A percentile compares a stretch with the other conserved stretches of the same genome.
Evolutionary conservation across 1,140 invertebrate genomes (phyloP).

Genomic region (Batillaria attramentaria): DNA sequence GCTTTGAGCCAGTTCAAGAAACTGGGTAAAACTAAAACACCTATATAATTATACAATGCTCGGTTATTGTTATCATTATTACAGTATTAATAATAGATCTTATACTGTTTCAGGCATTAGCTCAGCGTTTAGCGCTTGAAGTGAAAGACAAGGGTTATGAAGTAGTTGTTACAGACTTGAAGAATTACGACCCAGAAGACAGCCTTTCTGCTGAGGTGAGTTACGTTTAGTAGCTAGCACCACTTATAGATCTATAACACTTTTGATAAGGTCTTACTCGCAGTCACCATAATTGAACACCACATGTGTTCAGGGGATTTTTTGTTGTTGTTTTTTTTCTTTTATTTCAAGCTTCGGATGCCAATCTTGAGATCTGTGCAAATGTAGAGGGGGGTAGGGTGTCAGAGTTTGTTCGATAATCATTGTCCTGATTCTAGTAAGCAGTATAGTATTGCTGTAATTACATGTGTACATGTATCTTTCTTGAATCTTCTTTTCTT

Average conservation of each 20-base stretch:
- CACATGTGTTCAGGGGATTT: background rate
- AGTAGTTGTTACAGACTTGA: slow-evolving; percentile 64
- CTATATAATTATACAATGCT: background rate
- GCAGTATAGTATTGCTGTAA: too few species aligned
- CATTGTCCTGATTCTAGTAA: too few species aligned
- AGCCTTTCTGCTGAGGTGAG: slow-evolving; percentile 65
- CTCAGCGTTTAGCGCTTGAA: slow-evolving; percentile 54
- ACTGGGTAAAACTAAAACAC: background rate
- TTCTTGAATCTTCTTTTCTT: too few species aligned
- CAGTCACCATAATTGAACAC: background rate
- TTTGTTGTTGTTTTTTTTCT: background rate
- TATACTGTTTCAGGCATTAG: slow-evolving; percentile 57
- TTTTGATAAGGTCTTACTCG: background rate
- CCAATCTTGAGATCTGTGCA: too few species aligned
- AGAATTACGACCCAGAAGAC: slow-evolving; percentile 72
- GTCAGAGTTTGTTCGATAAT: too few species aligned
- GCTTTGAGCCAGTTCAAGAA: too few species aligned
- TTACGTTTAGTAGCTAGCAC: background rate
- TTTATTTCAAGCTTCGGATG: too few species aligned
- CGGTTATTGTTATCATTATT: too few species aligned
- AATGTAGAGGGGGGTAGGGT: too few species aligned
- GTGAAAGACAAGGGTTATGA: slow-evolving; percentile 52
- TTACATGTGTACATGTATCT: too few species aligned
- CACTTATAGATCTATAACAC: background rate
- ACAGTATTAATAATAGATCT: too few species aligned